phyloP scores from a whole-genome alignment of 2,797 vertebrate genomes.

The Notolabrus celidotus region DNA sequence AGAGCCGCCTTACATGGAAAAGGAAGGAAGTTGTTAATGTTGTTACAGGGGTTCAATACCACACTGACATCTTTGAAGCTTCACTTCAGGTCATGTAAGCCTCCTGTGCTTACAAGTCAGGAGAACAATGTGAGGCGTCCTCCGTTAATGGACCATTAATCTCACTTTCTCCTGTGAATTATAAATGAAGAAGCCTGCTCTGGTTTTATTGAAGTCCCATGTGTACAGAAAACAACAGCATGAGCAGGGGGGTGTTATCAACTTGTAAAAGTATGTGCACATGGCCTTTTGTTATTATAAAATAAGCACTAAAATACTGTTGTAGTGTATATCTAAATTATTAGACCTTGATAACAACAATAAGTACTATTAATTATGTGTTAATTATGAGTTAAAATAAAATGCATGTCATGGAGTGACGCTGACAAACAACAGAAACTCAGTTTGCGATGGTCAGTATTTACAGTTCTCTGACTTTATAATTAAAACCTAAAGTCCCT shows the following conservation, averaged over 20 bases:
- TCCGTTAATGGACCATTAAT: constrained; percentile 12
- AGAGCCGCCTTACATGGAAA: constrained; percentile 32
- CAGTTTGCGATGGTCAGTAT: constrained; percentile 3
- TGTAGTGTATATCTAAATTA: neutral
- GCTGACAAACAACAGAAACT: too few relatives aligned
- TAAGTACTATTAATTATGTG: neutral
- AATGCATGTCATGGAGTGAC: neutral
- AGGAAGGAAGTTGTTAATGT: constrained; percentile 69
- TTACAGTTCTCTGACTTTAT: constrained; percentile 14
- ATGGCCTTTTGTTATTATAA: too few relatives aligned
- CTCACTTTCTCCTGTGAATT: neutral
- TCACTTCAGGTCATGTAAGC: constrained; percentile 31
- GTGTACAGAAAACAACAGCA: neutral
- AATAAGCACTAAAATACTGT: neutral
- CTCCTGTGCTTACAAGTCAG: constrained; percentile 7
- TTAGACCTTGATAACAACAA: neutral
- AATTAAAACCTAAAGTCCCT: constrained; percentile 40
- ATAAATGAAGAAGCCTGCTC: neutral
- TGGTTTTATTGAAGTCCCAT: constrained; percentile 5
- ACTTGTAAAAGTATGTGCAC: neutral
- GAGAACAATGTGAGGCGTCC: constrained; percentile 13
- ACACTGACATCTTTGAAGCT: constrained; percentile 35
- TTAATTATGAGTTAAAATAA: neutral
- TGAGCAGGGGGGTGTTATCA: neutral
- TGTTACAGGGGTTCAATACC: constrained; percentile 46